These are phyloP conservation scores for Periphyllus acericola DNA, from an alignment of 2,888 invertebrate species.

Conservation along the genomic window DNA sequence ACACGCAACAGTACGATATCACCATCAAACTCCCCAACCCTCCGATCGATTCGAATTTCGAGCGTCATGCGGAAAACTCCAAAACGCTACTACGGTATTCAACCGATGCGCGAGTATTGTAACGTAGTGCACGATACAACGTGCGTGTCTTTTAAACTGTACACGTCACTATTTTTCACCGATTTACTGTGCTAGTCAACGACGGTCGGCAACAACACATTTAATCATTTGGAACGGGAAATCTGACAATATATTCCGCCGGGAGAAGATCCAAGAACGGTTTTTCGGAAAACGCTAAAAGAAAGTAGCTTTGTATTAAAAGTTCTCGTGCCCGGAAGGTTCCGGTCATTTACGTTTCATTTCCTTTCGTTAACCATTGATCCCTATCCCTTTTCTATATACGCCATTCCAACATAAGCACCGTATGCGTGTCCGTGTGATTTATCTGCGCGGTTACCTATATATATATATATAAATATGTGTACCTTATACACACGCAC, in stretches of 20 bases:
- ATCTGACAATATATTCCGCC: background rate
- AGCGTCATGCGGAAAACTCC: no score
- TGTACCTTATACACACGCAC: no score
- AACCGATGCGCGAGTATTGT: no score
- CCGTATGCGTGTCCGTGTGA: background rate
- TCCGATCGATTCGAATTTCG: no score
- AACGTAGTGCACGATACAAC: no score
- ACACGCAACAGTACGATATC: no score
- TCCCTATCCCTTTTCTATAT: conserved; percentile 30
- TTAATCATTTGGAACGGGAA: conserved; percentile 32
- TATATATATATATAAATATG: no score
- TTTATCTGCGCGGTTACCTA: conserved; percentile 24
- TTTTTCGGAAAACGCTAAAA: conserved; percentile 21
- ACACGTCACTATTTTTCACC: background rate
- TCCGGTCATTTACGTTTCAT: conserved; percentile 60
- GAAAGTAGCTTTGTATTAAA: conserved; percentile 43
- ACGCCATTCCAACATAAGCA: background rate
- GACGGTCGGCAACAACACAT: background rate
- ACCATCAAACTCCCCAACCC: no score
- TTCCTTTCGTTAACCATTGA: conserved; percentile 47
- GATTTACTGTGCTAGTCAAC: background rate
- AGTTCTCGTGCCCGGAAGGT: conserved; percentile 25
- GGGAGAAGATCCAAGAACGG: conserved; percentile 1
- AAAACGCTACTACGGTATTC: no score
- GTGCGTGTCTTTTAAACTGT: background rate